Evolutionary conservation across 2,888 invertebrate species (phyloP).

Genomic region (Pandemis heparana): DNA sequence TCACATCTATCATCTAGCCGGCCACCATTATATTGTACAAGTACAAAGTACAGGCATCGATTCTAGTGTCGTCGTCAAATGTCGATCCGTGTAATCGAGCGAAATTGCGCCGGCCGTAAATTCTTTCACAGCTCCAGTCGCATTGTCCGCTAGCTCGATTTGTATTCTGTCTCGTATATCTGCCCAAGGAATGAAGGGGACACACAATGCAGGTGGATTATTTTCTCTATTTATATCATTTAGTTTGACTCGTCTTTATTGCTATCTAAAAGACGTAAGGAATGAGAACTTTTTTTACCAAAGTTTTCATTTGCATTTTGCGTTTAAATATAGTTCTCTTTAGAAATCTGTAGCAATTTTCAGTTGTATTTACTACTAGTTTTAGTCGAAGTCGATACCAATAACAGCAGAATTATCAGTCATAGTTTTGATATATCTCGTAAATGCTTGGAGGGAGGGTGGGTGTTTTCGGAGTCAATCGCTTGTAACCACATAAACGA

Average conservation of each 20-base stretch:
- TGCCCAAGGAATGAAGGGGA: slow-evolving; percentile 31
- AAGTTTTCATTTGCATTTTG: not conserved
- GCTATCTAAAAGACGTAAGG: slow-evolving; percentile 16
- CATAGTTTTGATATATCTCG: too few relatives aligned
- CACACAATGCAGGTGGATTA: slow-evolving; percentile 3
- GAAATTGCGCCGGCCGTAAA: slow-evolving; percentile 40
- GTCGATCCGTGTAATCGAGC: slow-evolving; percentile 32
- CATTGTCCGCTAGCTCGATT: slow-evolving; percentile 34
- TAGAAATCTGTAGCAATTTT: not conserved
- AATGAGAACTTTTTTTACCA: not conserved
- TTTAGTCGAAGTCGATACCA: too few relatives aligned
- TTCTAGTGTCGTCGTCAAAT: slow-evolving; percentile 4
- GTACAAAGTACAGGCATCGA: not conserved
- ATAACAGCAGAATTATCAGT: too few relatives aligned
- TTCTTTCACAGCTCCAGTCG: slow-evolving; percentile 26
- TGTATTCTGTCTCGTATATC: slow-evolving; percentile 35
- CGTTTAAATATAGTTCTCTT: not conserved
- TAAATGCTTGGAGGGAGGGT: too few relatives aligned
- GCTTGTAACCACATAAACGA: too few relatives aligned
- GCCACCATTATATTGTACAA: not conserved
- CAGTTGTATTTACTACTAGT: not conserved
- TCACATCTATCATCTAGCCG: not conserved
- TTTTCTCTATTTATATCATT: slow-evolving; percentile 37
- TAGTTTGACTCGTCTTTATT: slow-evolving; percentile 23
- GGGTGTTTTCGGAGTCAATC: too few relatives aligned